Percentiles rank a stretch among this genome's conserved stretches.
Conservation (phyloP, 2,888 invertebrate species). For the Cryptocheilus praepositus region DNA sequence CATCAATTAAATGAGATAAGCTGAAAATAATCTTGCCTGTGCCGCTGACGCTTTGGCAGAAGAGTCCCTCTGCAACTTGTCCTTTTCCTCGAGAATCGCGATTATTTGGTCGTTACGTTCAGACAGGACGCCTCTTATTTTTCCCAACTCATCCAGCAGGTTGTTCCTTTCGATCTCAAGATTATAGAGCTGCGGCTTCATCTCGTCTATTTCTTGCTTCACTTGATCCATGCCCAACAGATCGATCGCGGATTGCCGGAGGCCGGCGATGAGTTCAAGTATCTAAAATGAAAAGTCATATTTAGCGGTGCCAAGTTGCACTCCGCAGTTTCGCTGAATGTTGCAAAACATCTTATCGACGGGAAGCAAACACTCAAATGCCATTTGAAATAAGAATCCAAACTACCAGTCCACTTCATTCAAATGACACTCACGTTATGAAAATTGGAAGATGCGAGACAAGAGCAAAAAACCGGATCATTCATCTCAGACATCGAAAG, state of each 20-base stretch:
- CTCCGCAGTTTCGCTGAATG: no score
- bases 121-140: conserved; percentile 41
- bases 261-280: conserved; percentile 43
- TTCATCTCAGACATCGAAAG: no score
- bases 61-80: conserved; percentile 34
- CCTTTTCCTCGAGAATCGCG: conserved; percentile 49
- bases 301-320: no score
- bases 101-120: conserved; percentile 57
- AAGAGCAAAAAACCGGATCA: no score
- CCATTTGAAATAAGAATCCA: no score
- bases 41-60: conserved; percentile 36
- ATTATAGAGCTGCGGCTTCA: conserved; percentile 51
- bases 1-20: no score
- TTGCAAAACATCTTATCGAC: no score
- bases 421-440: no score
- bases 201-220: conserved; percentile 27
- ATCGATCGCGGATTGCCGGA: conserved; percentile 50
- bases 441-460: no score
- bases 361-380: no score
- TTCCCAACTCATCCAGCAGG: conserved; percentile 52
- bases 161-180: conserved; percentile 46
- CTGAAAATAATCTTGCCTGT: conserved; percentile 33
- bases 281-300: conserved; percentile 42
- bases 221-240: conserved; percentile 36
- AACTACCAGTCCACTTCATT: no score